phyloP scores from a whole-genome alignment of 2,797 vertebrate genomes.

The Gila robusta region DNA sequence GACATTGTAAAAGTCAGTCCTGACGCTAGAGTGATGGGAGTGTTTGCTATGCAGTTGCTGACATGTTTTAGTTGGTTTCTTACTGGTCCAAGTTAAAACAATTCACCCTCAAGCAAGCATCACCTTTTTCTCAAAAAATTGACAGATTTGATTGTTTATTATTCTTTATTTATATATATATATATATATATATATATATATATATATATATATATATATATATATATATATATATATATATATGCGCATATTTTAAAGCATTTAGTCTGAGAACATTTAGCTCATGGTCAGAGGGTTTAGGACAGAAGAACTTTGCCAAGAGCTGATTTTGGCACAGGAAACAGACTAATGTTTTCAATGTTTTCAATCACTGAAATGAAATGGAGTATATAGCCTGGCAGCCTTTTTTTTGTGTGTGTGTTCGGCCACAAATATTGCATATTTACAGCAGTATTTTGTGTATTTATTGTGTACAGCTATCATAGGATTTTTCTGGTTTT shows the following conservation, averaged over 20 bases:
- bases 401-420: neutral
- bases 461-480: neutral
- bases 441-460: neutral
- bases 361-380: neutral
- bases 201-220: neutral
- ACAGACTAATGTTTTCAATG: neutral
- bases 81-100: neutral
- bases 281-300: slow-evolving; percentile 11
- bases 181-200: too few species aligned
- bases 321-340: slow-evolving; percentile 23
- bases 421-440: neutral
- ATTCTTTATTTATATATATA: neutral
- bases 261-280: neutral
- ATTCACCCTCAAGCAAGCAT: neutral
- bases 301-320: neutral
- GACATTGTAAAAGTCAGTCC: neutral
- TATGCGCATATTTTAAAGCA: too few species aligned
- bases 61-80: neutral
- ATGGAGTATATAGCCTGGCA: too few species aligned
- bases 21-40: neutral
- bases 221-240: neutral
- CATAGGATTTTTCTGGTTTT: neutral
- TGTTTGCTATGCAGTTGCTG: neutral
- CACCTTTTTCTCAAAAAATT: neutral
- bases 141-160: neutral